phyloP scores from a whole-genome alignment of 2,113 vertebrate species.

The Dendropsophus ebraccatus region DNA sequence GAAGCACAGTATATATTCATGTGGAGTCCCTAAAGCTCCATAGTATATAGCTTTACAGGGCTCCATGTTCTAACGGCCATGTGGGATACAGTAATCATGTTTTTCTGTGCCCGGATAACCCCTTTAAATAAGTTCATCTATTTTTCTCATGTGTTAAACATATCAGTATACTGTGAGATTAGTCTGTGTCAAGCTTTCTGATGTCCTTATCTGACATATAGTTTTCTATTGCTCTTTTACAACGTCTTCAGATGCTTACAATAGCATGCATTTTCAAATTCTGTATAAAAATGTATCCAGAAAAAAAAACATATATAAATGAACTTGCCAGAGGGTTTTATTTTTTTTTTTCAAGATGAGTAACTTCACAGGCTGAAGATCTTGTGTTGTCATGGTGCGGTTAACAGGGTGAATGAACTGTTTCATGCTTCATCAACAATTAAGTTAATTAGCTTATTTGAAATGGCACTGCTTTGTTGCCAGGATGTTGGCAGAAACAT shows the following conservation, averaged over 20 bases:
- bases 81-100: too few relatives aligned
- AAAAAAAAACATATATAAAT: slow-evolving; percentile 70
- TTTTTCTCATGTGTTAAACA: neutral
- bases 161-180: neutral
- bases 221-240: neutral
- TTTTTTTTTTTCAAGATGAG: slow-evolving; percentile 84
- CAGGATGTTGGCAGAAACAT: slow-evolving; percentile 95
- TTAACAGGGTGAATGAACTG: slow-evolving; percentile 96
- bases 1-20: too few relatives aligned
- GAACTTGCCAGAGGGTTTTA: slow-evolving; percentile 82
- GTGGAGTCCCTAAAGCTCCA: too few relatives aligned
- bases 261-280: slow-evolving; percentile 7
- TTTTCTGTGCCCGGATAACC: too few relatives aligned
- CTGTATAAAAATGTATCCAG: slow-evolving; percentile 4
- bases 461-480: slow-evolving; percentile 99
- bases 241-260: neutral
- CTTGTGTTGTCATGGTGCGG: slow-evolving; percentile 98
- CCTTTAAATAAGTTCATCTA: neutral
- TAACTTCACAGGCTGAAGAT: slow-evolving; percentile 88
- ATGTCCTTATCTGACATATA: neutral
- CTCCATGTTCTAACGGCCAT: neutral
- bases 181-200: neutral
- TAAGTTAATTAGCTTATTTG: slow-evolving; percentile 99
- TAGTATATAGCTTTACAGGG: too few relatives aligned
- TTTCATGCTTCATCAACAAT: slow-evolving; percentile 99